These are phyloP conservation scores for Nyctereutes procyonoides DNA, from an alignment of 2,113 vertebrate genomes.

Conservation along the genomic window DNA sequence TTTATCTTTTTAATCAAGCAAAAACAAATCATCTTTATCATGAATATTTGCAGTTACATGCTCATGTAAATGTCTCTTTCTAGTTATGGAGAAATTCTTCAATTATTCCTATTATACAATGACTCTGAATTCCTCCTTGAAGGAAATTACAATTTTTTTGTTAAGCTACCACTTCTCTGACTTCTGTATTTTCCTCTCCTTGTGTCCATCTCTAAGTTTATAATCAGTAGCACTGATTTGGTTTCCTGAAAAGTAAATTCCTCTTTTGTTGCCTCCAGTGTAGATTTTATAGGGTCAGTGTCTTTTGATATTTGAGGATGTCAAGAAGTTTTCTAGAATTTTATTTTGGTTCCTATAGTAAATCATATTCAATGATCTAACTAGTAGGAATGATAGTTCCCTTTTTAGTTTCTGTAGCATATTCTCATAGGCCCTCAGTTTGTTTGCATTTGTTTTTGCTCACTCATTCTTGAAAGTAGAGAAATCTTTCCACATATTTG, in stretches of 20 bases:
- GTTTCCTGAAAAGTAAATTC: slow-evolving; percentile 7
- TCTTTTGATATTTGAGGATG: slow-evolving; percentile 17
- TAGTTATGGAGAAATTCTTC: not conserved
- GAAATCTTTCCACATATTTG: slow-evolving; percentile 43
- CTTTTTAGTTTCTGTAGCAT: not conserved
- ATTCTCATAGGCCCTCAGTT: not conserved
- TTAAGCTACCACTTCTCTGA: not conserved
- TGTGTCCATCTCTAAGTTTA: not conserved
- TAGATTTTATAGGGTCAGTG: not conserved
- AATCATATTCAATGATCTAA: not conserved
- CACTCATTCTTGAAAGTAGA: not conserved
- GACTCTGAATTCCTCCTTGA: not conserved
- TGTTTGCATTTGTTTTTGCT: not conserved
- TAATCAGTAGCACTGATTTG: not conserved
- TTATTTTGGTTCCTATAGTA: not conserved
- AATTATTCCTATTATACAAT: not conserved
- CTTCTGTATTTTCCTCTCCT: not conserved
- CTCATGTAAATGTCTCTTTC: not conserved
- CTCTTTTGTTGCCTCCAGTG: not conserved
- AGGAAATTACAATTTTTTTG: not conserved
- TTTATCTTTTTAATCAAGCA: not conserved
- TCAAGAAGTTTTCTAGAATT: slow-evolving; percentile 1
- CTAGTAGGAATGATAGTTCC: not conserved
- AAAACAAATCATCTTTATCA: not conserved
- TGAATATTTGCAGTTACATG: not conserved